These are phyloP conservation scores for Sarcoramphus papa DNA, from an alignment of 2,797 vertebrate species.

Conservation along the genomic window DNA sequence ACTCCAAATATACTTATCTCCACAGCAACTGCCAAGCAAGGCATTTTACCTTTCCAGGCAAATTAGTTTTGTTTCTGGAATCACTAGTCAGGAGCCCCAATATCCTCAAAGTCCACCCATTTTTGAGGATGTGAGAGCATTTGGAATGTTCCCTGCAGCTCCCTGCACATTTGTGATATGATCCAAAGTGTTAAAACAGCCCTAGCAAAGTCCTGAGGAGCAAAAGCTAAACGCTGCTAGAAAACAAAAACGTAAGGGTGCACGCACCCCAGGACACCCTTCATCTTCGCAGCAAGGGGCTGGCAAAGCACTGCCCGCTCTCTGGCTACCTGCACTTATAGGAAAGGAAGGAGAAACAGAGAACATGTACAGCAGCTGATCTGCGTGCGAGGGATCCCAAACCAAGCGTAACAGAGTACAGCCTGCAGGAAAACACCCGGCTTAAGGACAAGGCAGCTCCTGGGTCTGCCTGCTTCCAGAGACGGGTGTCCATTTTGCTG, in stretches of 20 bases:
- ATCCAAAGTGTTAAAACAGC: background rate
- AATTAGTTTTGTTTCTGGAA: background rate
- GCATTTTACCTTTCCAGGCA: background rate
- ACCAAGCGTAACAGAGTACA: accelerated
- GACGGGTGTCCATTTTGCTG: background rate
- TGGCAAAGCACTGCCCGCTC: background rate
- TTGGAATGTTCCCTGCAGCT: background rate
- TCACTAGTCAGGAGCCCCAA: background rate
- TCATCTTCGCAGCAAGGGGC: background rate
- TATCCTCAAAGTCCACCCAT: background rate
- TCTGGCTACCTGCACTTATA: accelerated
- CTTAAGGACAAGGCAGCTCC: background rate
- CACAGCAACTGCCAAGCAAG: background rate
- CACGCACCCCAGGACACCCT: background rate
- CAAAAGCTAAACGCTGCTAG: background rate
- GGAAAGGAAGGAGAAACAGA: background rate
- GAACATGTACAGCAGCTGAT: background rate
- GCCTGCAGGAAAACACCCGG: accelerated
- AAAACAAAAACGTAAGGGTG: accelerated
- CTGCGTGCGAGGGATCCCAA: background rate
- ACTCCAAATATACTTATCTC: background rate
- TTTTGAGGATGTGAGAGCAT: background rate
- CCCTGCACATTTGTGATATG: background rate
- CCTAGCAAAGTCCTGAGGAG: background rate
- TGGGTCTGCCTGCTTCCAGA: background rate